Conservation (phyloP, 35 echinoderm and acorn worm genomes). For the Eucidaris tribuloides region DNA sequence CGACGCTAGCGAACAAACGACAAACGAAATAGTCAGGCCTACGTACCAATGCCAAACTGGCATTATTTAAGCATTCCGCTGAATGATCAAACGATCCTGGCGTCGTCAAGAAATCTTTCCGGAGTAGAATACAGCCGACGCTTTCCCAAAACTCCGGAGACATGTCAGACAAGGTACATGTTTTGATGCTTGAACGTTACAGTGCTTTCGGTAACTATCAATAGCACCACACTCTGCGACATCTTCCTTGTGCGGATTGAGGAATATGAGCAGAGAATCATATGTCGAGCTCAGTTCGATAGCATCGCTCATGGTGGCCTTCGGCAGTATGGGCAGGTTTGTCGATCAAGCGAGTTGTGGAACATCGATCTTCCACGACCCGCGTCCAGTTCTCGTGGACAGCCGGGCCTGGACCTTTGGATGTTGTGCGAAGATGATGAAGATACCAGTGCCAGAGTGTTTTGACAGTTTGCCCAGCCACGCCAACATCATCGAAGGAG, state of each 20-base stretch:
- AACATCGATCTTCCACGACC: constrained; percentile 38
- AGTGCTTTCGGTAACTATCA: constrained; percentile 47
- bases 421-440: too few relatives aligned
- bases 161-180: not conserved
- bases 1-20: too few relatives aligned
- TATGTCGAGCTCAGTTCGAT: constrained; percentile 22
- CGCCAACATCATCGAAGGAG: too few relatives aligned
- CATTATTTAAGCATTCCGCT: not conserved
- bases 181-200: constrained; percentile 44
- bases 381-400: constrained; percentile 12
- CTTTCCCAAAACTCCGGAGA: constrained; percentile 24
- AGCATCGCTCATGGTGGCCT: constrained; percentile 42
- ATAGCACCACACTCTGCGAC: constrained; percentile 24
- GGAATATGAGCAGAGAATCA: constrained; percentile 29
- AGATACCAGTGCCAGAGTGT: too few relatives aligned
- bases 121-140: constrained; percentile 41
- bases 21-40: too few relatives aligned
- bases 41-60: constrained; percentile 43
- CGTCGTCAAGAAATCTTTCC: constrained; percentile 46
- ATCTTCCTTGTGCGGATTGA: constrained; percentile 11
- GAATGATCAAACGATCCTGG: not conserved
- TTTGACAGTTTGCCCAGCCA: too few relatives aligned
- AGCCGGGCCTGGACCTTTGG: not conserved
- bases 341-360: constrained; percentile 52
- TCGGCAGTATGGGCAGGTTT: constrained; percentile 47